Evolutionary conservation across 2,113 vertebrate genomes (phyloP).

Genomic region (Falcunculus frontatus): DNA sequence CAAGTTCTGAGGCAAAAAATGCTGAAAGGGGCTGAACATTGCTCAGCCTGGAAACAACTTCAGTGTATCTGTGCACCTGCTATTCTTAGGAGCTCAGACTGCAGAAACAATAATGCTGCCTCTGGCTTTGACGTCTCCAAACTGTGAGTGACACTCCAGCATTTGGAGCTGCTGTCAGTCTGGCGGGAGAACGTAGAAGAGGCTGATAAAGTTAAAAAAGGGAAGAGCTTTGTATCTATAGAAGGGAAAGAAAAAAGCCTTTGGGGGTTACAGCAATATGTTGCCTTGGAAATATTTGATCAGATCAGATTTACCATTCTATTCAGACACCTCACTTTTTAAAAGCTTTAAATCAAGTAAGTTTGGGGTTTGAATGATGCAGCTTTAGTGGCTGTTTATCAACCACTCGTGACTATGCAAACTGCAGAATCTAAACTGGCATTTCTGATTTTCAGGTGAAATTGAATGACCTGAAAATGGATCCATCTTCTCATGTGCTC

Average conservation of each 20-base stretch:
- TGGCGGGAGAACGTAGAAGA: not conserved
- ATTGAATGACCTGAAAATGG: constrained; percentile 71
- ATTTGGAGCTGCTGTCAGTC: not conserved
- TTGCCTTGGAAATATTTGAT: constrained; percentile 41
- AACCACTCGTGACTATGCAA: not conserved
- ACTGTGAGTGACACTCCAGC: not conserved
- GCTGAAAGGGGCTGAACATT: not conserved
- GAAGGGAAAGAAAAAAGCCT: not conserved
- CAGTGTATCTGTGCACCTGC: not conserved
- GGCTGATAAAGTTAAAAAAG: not conserved
- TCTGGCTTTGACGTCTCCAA: constrained; percentile 21
- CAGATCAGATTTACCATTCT: not conserved
- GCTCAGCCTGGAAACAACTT: not conserved
- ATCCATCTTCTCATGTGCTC: constrained; percentile 21
- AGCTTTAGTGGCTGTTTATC: not conserved
- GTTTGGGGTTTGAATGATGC: not conserved
- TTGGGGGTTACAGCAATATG: not conserved
- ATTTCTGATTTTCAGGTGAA: constrained; percentile 16
- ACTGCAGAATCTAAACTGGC: not conserved
- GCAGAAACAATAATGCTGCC: constrained; percentile 2
- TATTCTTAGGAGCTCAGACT: constrained; percentile 27
- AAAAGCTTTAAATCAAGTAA: not conserved
- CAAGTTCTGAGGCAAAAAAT: not conserved
- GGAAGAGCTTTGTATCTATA: not conserved
- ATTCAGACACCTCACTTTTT: constrained; percentile 5